Evolutionary conservation across 1,140 invertebrate genomes (phyloP).

Genomic region (Nasonia longicornis): DNA sequence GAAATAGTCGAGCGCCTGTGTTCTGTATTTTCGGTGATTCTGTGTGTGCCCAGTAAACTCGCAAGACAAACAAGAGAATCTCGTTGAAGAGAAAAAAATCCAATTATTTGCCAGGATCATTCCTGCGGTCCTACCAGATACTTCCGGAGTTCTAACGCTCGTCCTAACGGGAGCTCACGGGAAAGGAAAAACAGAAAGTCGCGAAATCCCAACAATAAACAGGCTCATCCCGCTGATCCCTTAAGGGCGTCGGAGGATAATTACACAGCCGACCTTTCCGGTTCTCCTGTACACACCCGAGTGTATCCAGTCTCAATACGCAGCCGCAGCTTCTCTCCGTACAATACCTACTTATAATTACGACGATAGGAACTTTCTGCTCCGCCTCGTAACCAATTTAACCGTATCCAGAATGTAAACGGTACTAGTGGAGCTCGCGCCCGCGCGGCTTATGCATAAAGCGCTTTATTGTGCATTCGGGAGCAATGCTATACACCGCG

Average conservation of each 20-base stretch:
- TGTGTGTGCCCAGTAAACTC: no score
- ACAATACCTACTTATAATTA: background rate
- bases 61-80: background rate
- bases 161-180: background rate
- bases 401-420: background rate
- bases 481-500: background rate
- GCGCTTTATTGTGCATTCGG: constrained; percentile 35
- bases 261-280: background rate
- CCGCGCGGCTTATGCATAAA: constrained; percentile 10
- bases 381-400: background rate
- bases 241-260: background rate
- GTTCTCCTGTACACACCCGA: background rate
- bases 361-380: background rate
- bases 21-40: no score
- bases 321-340: background rate
- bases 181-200: background rate
- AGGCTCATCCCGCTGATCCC: constrained; percentile 16
- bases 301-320: background rate
- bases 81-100: background rate
- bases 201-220: constrained; percentile 12
- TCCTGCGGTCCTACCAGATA: background rate
- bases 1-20: no score
- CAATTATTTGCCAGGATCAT: background rate
- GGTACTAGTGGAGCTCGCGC: no score
- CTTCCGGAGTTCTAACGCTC: background rate